Percentiles rank a stretch among this genome's conserved stretches.
These are phyloP conservation scores for Canis aureus DNA, from an alignment of 2,113 vertebrate genomes.

Conservation along the genomic window DNA sequence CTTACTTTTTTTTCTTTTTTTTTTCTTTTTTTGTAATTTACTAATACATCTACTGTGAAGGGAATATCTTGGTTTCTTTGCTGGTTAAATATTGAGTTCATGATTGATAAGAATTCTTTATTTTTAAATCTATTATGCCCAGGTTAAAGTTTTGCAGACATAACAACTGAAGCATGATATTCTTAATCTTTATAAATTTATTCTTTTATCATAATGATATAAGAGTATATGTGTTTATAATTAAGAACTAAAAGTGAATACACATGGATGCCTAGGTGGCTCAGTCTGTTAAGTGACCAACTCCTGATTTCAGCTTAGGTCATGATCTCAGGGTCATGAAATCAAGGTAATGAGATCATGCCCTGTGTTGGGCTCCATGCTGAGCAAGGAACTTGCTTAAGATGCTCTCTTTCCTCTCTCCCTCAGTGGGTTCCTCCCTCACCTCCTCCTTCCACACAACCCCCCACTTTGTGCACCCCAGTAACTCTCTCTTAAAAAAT, in stretches of 20 bases:
- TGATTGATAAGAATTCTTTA: not conserved
- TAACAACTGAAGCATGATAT: not conserved
- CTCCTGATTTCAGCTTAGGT: not conserved
- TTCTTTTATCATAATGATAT: not conserved
- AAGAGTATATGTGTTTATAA: not conserved
- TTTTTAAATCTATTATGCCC: not conserved
- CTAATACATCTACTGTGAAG: not conserved
- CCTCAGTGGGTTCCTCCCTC: not conserved
- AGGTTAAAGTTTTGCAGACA: not conserved
- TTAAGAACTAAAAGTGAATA: not conserved
- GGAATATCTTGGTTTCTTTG: not conserved
- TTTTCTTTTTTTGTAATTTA: slow-evolving; percentile 46
- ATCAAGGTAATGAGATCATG: not conserved
- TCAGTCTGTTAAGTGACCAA: not conserved
- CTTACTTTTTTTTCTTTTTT: slow-evolving; percentile 1
- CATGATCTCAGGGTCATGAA: not conserved
- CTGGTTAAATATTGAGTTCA: not conserved
- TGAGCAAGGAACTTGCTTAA: not conserved
- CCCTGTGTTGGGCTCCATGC: not conserved
- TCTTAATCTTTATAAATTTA: not conserved
- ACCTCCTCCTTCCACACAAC: not conserved
- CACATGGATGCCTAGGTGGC: not conserved
- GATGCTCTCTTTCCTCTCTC: not conserved
- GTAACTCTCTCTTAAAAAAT: not conserved
- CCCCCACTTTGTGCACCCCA: not conserved